Base-by-base conservation (phyloP, 2,113 vertebrate species). In the Chinchilla lanigera region DNA sequence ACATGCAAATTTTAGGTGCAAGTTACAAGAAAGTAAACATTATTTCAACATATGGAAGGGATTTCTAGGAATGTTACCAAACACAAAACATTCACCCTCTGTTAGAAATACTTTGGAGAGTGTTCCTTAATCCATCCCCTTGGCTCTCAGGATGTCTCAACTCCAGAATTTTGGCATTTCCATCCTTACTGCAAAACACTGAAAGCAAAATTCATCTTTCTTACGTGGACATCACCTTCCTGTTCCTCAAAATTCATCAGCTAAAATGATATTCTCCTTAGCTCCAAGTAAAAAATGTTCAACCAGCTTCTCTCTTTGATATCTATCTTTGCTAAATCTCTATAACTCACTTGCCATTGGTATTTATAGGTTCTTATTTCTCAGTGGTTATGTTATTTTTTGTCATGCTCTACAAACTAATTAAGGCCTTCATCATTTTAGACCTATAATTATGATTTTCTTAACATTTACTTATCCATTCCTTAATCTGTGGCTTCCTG, bases 1-100 rank as follows among this genome's bases (percentile, higher is more conserved):
- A 97, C 75, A 75, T 92, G 56, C 41, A 96, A 90, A 56, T 56
- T 47, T 83, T 77, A 86, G 35, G 44, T 77, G 9, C 9, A 75
- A 47, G 22, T 78, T 71, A 58, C 3, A 80, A 41, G 7, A 44
- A 13, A 61, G 13, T 63, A 90, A 54, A 58, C 86, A 93, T 90
- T 83, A 71, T n/a, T 85, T 94, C 35, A 67, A 6, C n/a, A 4
- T 54, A 61, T 78, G 3, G 41, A 38, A 82, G 9, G 7, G 0
- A 17, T 95, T 93, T n/a, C 61, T 97, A 88, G n/a, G 47, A 78
- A 81, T 77, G 56, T 56, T 9, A 28, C 9, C 14, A 81, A 92
- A 52, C 50, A 35, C 35, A 69, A 93, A 96, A 16, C 63, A 33
- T 78, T 71, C 67, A 3, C 17, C 12, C 4, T 85, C 17, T 83